Percentiles rank a stretch among this genome's conserved stretches.
These are phyloP conservation scores for Triops cancriformis DNA, from an alignment of 1,140 invertebrate genomes.

Conservation along the genomic window DNA sequence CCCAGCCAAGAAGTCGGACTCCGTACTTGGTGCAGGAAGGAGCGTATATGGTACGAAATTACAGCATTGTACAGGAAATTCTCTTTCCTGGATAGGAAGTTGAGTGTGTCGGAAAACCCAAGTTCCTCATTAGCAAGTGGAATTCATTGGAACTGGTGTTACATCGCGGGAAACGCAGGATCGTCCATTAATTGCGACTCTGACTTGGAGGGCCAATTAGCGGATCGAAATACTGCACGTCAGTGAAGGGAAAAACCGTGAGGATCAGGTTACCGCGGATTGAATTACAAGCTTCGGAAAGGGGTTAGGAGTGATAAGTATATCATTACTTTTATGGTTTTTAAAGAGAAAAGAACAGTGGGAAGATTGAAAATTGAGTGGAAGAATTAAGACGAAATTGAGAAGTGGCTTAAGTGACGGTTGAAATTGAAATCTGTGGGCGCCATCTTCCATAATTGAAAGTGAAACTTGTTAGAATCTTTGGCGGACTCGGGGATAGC, in stretches of 20 bases:
- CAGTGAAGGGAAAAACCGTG: no score
- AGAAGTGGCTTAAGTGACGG: background rate
- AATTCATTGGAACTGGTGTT: background rate
- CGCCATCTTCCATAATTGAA: no score
- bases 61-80: no score
- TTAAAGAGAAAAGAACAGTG: background rate
- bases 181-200: no score
- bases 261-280: background rate
- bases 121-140: background rate
- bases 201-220: no score
- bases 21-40: background rate
- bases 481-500: no score
- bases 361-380: background rate
- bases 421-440: no score
- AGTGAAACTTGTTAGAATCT: no score
- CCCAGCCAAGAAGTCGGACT: background rate
- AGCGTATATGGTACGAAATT: background rate
- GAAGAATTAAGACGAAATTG: background rate
- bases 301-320: background rate
- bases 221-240: no score
- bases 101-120: background rate
- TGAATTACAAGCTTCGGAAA: background rate
- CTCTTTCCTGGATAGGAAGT: no score
- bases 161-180: no score
- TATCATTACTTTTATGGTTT: no score